Evolutionary conservation across 2,113 vertebrate genomes (phyloP).

Genomic region (Chaetura pelagica): DNA sequence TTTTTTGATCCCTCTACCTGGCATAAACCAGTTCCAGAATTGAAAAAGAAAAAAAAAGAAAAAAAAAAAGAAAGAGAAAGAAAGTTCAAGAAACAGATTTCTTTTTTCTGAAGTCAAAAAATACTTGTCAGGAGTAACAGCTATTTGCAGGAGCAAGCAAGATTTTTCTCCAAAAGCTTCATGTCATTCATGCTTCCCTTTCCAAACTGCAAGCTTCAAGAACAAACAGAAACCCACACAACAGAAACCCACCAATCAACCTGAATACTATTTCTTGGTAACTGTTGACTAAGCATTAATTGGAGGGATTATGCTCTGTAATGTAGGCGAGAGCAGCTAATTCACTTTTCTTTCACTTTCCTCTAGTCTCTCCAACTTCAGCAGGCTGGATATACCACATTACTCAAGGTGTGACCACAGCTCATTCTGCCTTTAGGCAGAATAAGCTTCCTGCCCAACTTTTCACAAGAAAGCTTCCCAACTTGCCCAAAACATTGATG

Average conservation of each 20-base stretch:
- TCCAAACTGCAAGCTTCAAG: not conserved
- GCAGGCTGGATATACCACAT: rapidly evolving
- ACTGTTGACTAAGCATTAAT: not conserved
- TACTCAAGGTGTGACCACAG: not conserved
- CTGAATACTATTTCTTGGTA: not conserved
- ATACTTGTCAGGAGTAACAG: not conserved
- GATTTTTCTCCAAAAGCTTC: not conserved
- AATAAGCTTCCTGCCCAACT: not conserved
- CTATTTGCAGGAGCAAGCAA: not conserved
- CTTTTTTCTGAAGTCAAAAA: not conserved
- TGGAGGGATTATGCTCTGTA: not conserved
- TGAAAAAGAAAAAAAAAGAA: not conserved
- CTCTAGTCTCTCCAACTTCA: not conserved
- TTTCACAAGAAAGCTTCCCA: not conserved
- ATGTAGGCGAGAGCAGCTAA: not conserved
- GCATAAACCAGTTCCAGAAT: not conserved
- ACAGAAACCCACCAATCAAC: not conserved
- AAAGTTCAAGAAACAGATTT: not conserved
- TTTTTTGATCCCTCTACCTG: not conserved
- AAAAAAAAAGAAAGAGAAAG: not conserved
- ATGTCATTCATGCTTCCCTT: not conserved
- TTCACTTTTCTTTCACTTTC: not conserved
- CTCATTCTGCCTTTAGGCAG: not conserved
- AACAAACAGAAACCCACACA: not conserved
- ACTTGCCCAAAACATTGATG: not conserved